phyloP scores from a whole-genome alignment of 2,888 invertebrate species.

The Leuctra nigra region DNA sequence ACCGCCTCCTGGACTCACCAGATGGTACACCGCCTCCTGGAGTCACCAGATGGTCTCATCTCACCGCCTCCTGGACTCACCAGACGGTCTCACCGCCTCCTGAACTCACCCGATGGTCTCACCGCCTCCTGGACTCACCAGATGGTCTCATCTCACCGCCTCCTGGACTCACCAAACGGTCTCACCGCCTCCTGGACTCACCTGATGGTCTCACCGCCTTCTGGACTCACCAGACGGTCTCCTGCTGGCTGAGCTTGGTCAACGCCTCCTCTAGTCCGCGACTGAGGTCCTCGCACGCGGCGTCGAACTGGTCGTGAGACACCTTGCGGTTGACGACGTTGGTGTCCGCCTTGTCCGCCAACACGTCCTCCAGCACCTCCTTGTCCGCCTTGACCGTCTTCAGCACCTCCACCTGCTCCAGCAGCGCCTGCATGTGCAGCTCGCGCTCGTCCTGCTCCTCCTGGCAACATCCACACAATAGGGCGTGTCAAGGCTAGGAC shows the following conservation, averaged over 20 bases:
- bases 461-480: too few species aligned
- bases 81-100: too few species aligned
- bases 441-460: slow-evolving; percentile 51
- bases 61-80: too few species aligned
- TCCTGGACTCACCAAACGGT: too few species aligned
- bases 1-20: too few species aligned
- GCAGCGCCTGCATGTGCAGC: slow-evolving; percentile 48
- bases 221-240: slow-evolving; percentile 35
- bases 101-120: too few species aligned
- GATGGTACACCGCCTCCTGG: too few species aligned
- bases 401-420: slow-evolving; percentile 59
- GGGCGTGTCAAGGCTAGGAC: too few species aligned
- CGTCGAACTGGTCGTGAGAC: slow-evolving; percentile 63
- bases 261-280: slow-evolving; percentile 57
- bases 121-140: too few species aligned
- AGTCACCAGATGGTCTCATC: too few species aligned
- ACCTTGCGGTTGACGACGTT: slow-evolving; percentile 63
- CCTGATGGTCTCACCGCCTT: slow-evolving; percentile 39
- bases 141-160: too few species aligned
- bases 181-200: too few species aligned
- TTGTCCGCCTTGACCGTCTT: slow-evolving; percentile 62
- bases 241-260: slow-evolving; percentile 53
- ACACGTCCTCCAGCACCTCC: slow-evolving; percentile 61
- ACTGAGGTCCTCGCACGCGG: slow-evolving; percentile 59
- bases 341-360: slow-evolving; percentile 69